Base-by-base conservation (phyloP, 2,888 invertebrate species). In the Perithous albicinctus region DNA sequence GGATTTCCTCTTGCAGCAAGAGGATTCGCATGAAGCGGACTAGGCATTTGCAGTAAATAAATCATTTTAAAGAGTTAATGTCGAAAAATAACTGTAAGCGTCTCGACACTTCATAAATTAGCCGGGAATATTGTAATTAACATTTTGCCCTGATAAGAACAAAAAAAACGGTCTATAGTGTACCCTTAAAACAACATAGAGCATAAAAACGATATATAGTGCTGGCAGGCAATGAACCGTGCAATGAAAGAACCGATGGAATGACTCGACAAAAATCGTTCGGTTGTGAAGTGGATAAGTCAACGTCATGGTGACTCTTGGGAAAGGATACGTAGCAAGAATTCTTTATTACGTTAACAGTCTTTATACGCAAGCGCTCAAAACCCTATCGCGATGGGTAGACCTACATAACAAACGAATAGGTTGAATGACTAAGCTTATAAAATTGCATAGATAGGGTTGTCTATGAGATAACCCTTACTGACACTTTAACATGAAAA, bases 291-390 rank as follows among this genome's bases (percentile, higher is more conserved):
- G 32, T 35, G 18, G 15, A 35, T 18, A 35, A 56, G 4, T n/a
- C 32, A 29, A 12, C 15, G 59, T 59, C 59, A 59, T 6, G 18
- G 32, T 59, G 59, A 59, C 59, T 59, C 8, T 10, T 32, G 18
- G 15, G 10, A 32, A 59, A 59, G 2, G 7, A 29, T n/a, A 29
- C 32, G 56, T 15, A 32, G 56, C 32, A 15, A 7, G 32, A 32
- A 59, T 59, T 59, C 59, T 59, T 59, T 32, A 59, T 59, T 59
- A 59, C 59, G 15, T 59, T 32, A 32, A 59, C 35, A 8, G 23
- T 59, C 59, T 35, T 59, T 7, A 18, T 32, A 32, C 29, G 56
- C 10, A 0, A 56, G n/a, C n/a, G 32, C 7, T 59, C 12, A 32
- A 8, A 32, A 32, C 5, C 26, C 54, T 10, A 12, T n/a, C 32